These are phyloP conservation scores for Apteryx owenii DNA, from an alignment of 2,113 vertebrate genomes.

Conservation along the genomic window DNA sequence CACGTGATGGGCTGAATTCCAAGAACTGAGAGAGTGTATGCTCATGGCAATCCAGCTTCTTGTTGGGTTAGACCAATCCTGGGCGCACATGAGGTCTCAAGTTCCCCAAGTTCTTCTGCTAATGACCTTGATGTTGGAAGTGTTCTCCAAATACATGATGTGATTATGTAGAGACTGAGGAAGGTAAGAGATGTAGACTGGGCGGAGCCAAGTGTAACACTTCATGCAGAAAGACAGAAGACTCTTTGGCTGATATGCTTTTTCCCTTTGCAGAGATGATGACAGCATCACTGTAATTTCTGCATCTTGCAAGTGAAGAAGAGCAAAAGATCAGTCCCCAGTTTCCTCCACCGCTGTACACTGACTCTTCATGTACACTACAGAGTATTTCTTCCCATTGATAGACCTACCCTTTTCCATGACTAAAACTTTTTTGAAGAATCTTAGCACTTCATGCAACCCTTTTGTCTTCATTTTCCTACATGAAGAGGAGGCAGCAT, in stretches of 20 bases:
- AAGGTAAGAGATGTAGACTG: neutral
- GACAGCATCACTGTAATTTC: neutral
- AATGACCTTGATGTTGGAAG: neutral
- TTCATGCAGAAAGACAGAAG: neutral
- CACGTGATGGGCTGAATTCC: neutral
- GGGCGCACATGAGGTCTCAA: accelerated
- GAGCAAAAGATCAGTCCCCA: neutral
- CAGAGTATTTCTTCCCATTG: neutral
- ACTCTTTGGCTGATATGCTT: neutral
- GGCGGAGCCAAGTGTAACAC: neutral
- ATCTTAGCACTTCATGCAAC: neutral
- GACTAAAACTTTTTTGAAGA: neutral
- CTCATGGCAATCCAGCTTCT: neutral
- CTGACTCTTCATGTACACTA: neutral
- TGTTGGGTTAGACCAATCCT: neutral
- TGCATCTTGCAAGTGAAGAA: neutral
- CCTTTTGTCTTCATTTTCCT: neutral
- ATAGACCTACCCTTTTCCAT: neutral
- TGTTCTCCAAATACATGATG: neutral
- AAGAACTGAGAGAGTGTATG: neutral
- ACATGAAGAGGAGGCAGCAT: neutral
- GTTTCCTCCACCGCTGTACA: neutral
- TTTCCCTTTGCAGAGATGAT: neutral
- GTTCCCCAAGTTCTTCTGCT: neutral
- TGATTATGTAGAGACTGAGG: neutral